These are phyloP conservation scores for Calyptomena viridis DNA, from an alignment of 2,113 vertebrate species.

Conservation along the genomic window DNA sequence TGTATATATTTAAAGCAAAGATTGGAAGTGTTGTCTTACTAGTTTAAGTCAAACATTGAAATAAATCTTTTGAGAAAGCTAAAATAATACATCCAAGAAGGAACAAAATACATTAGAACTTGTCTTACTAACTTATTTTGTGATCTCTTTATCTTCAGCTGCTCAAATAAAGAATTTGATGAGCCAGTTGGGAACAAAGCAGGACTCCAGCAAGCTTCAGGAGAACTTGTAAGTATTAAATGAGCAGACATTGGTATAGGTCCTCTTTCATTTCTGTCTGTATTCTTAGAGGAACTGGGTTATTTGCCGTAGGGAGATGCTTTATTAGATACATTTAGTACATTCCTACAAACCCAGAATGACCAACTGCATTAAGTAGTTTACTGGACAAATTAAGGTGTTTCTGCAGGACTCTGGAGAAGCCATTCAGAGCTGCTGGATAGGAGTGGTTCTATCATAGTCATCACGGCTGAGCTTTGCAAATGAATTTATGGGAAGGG, in stretches of 20 bases:
- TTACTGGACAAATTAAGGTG: background rate
- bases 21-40: background rate
- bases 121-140: background rate
- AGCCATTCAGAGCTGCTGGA: background rate
- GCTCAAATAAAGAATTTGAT: conserved; percentile 93
- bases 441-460: background rate
- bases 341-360: background rate
- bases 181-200: conserved; percentile 90
- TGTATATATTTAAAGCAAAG: background rate
- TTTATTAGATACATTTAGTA: background rate
- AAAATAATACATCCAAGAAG: background rate
- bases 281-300: background rate
- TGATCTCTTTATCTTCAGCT: conserved; percentile 72
- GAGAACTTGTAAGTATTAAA: conserved; percentile 87
- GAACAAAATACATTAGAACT: background rate
- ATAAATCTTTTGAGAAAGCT: background rate
- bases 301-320: background rate
- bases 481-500: too few relatives aligned
- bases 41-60: background rate
- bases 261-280: background rate
- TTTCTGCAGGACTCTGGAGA: background rate
- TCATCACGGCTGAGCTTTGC: too few relatives aligned
- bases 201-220: conserved; percentile 90
- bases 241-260: background rate
- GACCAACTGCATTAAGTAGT: background rate